phyloP scores from a whole-genome alignment of 1,140 invertebrate species.

The Leptopilina boulardi region DNA sequence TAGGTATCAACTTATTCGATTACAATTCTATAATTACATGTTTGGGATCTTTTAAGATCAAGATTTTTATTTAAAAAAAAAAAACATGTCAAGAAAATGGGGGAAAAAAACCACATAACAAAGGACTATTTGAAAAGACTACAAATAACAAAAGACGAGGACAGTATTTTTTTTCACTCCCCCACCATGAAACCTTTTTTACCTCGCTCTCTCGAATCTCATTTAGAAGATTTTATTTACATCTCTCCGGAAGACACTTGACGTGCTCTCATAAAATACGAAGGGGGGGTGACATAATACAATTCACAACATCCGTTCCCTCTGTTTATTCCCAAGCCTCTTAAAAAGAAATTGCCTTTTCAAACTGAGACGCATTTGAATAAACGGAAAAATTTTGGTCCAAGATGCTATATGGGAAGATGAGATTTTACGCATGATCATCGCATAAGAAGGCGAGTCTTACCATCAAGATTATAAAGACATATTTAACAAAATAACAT shows the following conservation, averaged over 20 bases:
- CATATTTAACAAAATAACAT: background rate
- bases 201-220: background rate
- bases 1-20: too few relatives aligned
- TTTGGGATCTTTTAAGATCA: too few relatives aligned
- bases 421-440: background rate
- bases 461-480: background rate
- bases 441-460: background rate
- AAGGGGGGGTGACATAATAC: slow-evolving; percentile 7
- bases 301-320: slow-evolving; percentile 6
- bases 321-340: background rate
- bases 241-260: background rate
- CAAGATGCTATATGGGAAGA: background rate
- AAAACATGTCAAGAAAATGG: too few relatives aligned
- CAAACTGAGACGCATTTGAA: background rate
- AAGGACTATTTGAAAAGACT: too few relatives aligned
- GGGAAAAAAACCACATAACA: too few relatives aligned
- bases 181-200: background rate
- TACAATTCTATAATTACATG: too few relatives aligned
- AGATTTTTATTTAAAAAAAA: too few relatives aligned
- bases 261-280: background rate
- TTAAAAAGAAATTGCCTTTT: background rate
- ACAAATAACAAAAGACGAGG: too few relatives aligned
- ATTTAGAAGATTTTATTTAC: background rate
- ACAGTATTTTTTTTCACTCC: too few relatives aligned
- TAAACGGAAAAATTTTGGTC: background rate